These are phyloP conservation scores for Nomada lathburiana DNA, from an alignment of 2,888 invertebrate species.

Conservation along the genomic window DNA sequence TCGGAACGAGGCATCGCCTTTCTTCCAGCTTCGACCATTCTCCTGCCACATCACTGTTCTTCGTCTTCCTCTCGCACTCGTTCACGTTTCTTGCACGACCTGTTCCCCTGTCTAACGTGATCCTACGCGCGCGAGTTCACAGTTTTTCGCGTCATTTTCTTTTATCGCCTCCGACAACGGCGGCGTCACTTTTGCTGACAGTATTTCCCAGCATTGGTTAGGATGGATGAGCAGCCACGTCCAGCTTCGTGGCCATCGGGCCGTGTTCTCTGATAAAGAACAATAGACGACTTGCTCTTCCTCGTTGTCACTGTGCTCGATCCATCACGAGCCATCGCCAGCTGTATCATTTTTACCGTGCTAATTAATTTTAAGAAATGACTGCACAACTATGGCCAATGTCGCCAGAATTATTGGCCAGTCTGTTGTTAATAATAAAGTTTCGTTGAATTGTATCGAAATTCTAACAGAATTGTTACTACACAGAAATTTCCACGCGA, in stretches of 20 bases:
- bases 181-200: slow-evolving; percentile 53
- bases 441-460: neutral
- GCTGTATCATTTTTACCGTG: slow-evolving; percentile 7
- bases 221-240: slow-evolving; percentile 59
- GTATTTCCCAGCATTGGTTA: slow-evolving; percentile 42
- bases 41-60: neutral
- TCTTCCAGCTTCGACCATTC: neutral
- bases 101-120: slow-evolving; percentile 16
- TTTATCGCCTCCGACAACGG: slow-evolving; percentile 52
- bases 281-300: slow-evolving; percentile 68
- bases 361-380: neutral
- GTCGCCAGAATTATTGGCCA: neutral
- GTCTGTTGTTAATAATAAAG: neutral
- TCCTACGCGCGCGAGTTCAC: neutral
- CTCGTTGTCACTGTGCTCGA: slow-evolving; percentile 35
- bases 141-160: slow-evolving; percentile 55
- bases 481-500: neutral
- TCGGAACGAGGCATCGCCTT: slow-evolving; percentile 42
- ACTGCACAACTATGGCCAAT: no score
- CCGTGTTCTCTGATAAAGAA: slow-evolving; percentile 72
- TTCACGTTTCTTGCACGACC: slow-evolving; percentile 12
- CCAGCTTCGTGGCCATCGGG: slow-evolving; percentile 59
- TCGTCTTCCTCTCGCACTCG: neutral
- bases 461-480: no score
- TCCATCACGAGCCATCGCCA: neutral